Evolutionary conservation across 2,797 vertebrate genomes (phyloP), one percentile per base, ranked within the genome.

Genomic region (Denticeps clupeoides): DNA sequence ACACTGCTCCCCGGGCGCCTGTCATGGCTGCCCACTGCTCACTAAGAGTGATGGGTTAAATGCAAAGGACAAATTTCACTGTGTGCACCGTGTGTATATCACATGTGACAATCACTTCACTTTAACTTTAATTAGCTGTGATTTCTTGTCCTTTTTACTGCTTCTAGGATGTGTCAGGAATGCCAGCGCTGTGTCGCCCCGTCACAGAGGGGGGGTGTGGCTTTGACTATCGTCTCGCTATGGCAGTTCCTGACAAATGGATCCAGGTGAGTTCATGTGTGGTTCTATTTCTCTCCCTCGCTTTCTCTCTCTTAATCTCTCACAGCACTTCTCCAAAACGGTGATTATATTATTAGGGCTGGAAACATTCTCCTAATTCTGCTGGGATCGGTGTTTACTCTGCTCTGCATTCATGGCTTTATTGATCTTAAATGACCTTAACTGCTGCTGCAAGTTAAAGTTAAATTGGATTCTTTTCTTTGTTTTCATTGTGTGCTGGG

Each of bases 181-280:
- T 99, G 90, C 94, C 95, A n/a, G 89, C 90, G 44, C 67, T 99
- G 35, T 96, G 93, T 69, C 86, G 86, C 55, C 80, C 77, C 3
- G 62, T 90, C 52, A 56, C 70, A 49, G 90, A 95, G 59, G 95
- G 90, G 65, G 95, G 95, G 31, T 78, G 74, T 2, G 95, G 95
- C 11, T 99, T 99, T 70, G 92, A 99, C 77, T 99, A 91, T 67
- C 81, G 93, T 2, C 80, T 99, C 59, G 89, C 91, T 13, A 99
- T 99, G 95, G 95, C 94, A 55, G 85, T 99, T 70, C 92, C 94
- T 13, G 95, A 99, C 81, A 99, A 98, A 70, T 99, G 95, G 95
- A 99, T 99, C 70, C 90, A 96, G 88, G 95, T 97, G 60, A 64
- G 69, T 48, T n/a, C n/a, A n/a, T n/a, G n/a, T n/a, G 23, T 29